Evolutionary conservation across 2,797 vertebrate genomes (phyloP), one percentile per base, ranked within the genome.

Genomic region (Poecilia picta): DNA sequence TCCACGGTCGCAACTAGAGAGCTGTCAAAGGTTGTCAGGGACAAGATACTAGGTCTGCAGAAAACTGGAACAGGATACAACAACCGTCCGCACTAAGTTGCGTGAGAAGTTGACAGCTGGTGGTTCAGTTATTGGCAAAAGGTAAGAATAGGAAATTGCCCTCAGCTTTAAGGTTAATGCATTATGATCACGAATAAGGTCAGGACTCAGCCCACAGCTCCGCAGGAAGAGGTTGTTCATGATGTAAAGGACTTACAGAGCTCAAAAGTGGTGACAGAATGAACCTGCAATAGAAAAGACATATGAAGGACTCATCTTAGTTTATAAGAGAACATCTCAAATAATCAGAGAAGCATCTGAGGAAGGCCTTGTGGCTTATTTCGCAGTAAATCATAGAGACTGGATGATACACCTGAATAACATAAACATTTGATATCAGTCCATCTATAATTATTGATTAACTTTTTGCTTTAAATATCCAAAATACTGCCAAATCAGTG

Each of bases 1-100:
- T 12, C 47, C 20, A 39, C 3, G 6, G 49, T 0, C 51, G n/a
- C n/a, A 13, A 55, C 33, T 36, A 74, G 33, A 64, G 28, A 33
- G 41, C 57, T 62, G 41, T 33, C 55, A 75, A 46, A 75, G 16
- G 4, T 31, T 36, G n/a, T 46, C 55, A 62, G 55, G 1, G 57
- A 46, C 16, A 62, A 36, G 41, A 64, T 28, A 25, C 64, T 7
- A 59, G 73, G 62, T 46, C 74, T 62, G 74, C 39, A 75, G n/a
- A 75, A 43, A 11, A 28, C 53, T 75, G 25, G 4, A 75, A 46
- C 15, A 16, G 4, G 25, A 23, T 23, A 45, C 39, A 59, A 45
- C 31, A 74, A 74, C 53, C 39, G 7, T 75, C 39, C 45, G 55
- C 74, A 45, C 25, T n/a, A 45, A 2, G n/a, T 11, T 46, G 31